Percentiles rank a stretch among this genome's conserved stretches.
Conservation (phyloP, 2,888 invertebrate species). For the Cancer borealis region DNA sequence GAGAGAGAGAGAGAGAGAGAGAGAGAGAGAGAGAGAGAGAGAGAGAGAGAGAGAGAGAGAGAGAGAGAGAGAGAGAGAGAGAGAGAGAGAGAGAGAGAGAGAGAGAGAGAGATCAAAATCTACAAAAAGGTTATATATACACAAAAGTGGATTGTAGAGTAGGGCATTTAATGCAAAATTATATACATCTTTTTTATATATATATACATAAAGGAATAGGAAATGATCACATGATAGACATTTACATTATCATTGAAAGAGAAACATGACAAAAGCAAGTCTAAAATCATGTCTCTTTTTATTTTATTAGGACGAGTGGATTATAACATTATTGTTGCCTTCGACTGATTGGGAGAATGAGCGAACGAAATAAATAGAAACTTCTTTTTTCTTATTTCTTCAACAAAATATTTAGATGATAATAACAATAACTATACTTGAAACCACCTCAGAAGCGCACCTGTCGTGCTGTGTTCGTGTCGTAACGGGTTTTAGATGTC, state of each 20-base stretch:
- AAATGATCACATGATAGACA: slow-evolving; percentile 68
- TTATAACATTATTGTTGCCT: slow-evolving; percentile 31
- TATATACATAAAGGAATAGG: slow-evolving; percentile 69
- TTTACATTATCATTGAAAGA: slow-evolving; percentile 43
- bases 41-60: not conserved
- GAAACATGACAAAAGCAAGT: slow-evolving; percentile 50
- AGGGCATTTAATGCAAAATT: slow-evolving; percentile 75
- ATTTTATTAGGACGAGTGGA: slow-evolving; percentile 13
- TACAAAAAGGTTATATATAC: not conserved
- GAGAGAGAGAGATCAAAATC: not conserved
- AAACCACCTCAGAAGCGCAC: not conserved
- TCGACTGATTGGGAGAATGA: not conserved
- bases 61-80: not conserved
- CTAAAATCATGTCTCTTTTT: slow-evolving; percentile 23
- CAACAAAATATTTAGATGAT: not conserved
- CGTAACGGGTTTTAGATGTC: not conserved
- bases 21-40: not conserved
- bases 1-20: not conserved
- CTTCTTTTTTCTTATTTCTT: not conserved
- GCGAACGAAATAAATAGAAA: not conserved
- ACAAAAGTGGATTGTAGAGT: slow-evolving; percentile 61
- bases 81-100: not conserved
- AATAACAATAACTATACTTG: not conserved
- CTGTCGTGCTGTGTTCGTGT: not conserved
- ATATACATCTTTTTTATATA: slow-evolving; percentile 68